Base-by-base conservation (phyloP, 2,797 vertebrate genomes). In the Picus viridis region DNA sequence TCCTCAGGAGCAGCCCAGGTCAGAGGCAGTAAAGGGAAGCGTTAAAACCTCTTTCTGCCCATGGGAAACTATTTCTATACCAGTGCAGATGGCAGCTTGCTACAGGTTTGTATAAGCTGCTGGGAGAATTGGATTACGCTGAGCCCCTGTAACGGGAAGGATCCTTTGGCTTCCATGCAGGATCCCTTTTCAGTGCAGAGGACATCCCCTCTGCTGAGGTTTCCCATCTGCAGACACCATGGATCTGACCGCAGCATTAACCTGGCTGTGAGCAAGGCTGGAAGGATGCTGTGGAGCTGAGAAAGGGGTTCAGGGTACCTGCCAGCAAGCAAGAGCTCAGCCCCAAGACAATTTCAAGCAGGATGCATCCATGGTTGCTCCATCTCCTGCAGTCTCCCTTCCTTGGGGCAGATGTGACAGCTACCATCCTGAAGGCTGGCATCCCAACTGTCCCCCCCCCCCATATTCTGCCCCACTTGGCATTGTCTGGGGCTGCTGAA, bases 71-170 rank as follows among this genome's bases (percentile, higher is more conserved):
- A 5, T 30, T 27, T 47, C 29, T 18, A 12, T 27, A 19, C 12
- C 36, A 39, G 12, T 6, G 12, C 63, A 67, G 80, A 24, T 0
- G 0, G 18, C 67, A 57, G 53, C 2, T 0, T 17, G 29, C 32
- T 68, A 30, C 23, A 0, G 0, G 63, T 22, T 77, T 4, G 2
- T 39, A 17, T 11, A 27, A 62, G 29, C 34, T 62, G 54, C 77
- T 70, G 36, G 13, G 29, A 53, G 22, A 10, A 32, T 65, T 45
- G 53, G 39, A 56, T 29, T 14, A 19, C 3, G 7, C 41, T 53
- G 53, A 78, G 54, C 9, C 10, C 39, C 41, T 47, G 71, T 1
- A 64, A 57, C 79, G 61, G 41, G 62, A 81, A 29, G 45, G 24
- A 89, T 16, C 12, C 51, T 8, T 65, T 74, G 69, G 34, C 16